phyloP scores from a whole-genome alignment of 2,888 invertebrate genomes.

The Eutolmus rufibarbis region DNA sequence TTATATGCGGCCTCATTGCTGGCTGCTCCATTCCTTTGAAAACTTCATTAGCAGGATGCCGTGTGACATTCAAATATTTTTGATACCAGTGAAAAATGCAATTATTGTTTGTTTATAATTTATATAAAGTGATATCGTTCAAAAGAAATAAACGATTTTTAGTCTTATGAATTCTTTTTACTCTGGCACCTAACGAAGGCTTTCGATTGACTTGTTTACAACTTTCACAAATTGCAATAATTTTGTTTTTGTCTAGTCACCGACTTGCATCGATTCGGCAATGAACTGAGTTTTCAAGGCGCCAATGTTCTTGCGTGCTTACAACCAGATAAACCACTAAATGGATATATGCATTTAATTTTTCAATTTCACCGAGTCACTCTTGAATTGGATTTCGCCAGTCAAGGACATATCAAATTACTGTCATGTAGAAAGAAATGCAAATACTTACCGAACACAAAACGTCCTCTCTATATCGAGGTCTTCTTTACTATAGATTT shows the following conservation, averaged over 20 bases:
- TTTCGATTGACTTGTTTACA: neutral
- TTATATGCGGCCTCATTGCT: neutral
- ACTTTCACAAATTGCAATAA: neutral
- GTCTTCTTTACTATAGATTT: neutral
- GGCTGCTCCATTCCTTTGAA: neutral
- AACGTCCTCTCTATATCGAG: neutral
- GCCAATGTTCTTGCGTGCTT: neutral
- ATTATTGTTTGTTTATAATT: neutral
- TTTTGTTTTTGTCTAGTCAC: neutral
- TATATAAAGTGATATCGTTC: neutral
- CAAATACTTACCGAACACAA: neutral
- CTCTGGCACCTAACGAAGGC: neutral
- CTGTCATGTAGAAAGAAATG: neutral
- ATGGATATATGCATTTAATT: neutral
- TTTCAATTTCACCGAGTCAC: neutral
- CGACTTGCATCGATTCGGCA: neutral
- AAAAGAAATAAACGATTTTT: neutral
- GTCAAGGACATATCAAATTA: neutral
- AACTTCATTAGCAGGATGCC: neutral
- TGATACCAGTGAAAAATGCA: neutral
- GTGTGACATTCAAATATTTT: neutral
- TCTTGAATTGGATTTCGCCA: neutral
- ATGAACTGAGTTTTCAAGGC: neutral
- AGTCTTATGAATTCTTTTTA: neutral
- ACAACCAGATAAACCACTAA: neutral